Percentiles rank a stretch among this genome's conserved stretches.
phyloP scores from a whole-genome alignment of 2,797 vertebrate species.

The Sebastes kiyomatsui region DNA sequence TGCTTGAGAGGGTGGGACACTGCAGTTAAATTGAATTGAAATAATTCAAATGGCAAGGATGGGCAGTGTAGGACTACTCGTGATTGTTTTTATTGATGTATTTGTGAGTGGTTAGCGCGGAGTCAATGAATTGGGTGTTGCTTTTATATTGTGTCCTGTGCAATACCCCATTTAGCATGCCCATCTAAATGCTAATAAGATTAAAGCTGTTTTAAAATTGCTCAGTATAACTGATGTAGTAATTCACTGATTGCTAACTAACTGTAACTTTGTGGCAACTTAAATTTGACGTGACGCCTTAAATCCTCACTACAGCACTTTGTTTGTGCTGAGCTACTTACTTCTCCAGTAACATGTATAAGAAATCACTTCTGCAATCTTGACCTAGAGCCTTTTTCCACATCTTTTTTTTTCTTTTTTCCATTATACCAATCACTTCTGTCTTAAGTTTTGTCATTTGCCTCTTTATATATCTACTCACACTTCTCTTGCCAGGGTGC shows the following conservation, averaged over 20 bases:
- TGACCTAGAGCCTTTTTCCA: not conserved
- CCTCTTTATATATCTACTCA: constrained; percentile 2
- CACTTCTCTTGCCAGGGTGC: not conserved
- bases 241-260: constrained; percentile 76
- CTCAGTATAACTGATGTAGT: constrained; percentile 65
- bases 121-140: constrained; percentile 74
- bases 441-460: constrained; percentile 7
- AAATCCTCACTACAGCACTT: constrained; percentile 18
- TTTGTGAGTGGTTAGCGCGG: constrained; percentile 69
- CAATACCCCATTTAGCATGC: constrained; percentile 75
- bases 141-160: constrained; percentile 76
- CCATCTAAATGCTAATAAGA: constrained; percentile 83
- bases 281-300: constrained; percentile 46
- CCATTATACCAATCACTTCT: not conserved
- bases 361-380: not conserved
- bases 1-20: constrained; percentile 66
- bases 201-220: constrained; percentile 71
- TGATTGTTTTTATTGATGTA: constrained; percentile 78
- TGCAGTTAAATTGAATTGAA: constrained; percentile 81
- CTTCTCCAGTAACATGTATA: not conserved
- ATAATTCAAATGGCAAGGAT: constrained; percentile 80
- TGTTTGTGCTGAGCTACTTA: constrained; percentile 27
- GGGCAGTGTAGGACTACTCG: constrained; percentile 57
- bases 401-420: not conserved
- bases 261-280: constrained; percentile 69